Conservation (phyloP, 2,797 vertebrate genomes). For the Simalia tracyae region DNA sequence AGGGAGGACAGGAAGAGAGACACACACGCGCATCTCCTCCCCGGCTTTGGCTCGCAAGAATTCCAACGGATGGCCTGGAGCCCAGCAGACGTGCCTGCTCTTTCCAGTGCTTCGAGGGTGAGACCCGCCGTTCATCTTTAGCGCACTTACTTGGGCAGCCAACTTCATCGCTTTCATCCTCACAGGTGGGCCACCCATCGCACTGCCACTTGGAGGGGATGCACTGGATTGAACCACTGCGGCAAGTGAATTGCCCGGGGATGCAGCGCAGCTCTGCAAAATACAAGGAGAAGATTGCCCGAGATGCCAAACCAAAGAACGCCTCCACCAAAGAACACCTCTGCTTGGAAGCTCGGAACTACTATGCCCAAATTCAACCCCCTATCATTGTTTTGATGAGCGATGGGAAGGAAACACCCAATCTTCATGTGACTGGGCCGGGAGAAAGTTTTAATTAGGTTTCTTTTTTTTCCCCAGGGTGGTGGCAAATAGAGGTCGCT, state of each 20-base stretch:
- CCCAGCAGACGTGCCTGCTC: too few species aligned
- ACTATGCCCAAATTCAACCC: neutral
- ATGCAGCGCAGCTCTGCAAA: constrained; percentile 89
- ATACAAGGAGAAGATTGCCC: neutral
- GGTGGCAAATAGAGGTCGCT: neutral
- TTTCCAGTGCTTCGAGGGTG: too few species aligned
- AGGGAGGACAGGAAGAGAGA: neutral
- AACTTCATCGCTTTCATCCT: constrained; percentile 94
- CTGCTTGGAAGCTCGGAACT: neutral
- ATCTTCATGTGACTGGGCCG: neutral
- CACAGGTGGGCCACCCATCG: constrained; percentile 93
- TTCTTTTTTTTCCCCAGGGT: too few species aligned
- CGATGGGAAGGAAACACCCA: neutral
- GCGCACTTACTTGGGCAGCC: constrained; percentile 88
- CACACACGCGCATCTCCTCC: neutral
- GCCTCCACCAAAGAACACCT: fast-evolving
- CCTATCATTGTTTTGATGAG: neutral
- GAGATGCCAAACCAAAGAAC: neutral
- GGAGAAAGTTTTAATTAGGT: neutral
- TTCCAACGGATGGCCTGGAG: neutral
- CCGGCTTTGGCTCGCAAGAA: neutral
- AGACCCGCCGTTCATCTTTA: neutral
- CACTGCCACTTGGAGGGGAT: constrained; percentile 95
- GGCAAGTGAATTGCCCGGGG: constrained; percentile 92
- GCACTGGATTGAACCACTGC: constrained; percentile 93